Percentiles rank a stretch among this genome's conserved stretches.
phyloP scores from a whole-genome alignment of 1,140 invertebrate species.

The Zaprionus gabonicus region DNA sequence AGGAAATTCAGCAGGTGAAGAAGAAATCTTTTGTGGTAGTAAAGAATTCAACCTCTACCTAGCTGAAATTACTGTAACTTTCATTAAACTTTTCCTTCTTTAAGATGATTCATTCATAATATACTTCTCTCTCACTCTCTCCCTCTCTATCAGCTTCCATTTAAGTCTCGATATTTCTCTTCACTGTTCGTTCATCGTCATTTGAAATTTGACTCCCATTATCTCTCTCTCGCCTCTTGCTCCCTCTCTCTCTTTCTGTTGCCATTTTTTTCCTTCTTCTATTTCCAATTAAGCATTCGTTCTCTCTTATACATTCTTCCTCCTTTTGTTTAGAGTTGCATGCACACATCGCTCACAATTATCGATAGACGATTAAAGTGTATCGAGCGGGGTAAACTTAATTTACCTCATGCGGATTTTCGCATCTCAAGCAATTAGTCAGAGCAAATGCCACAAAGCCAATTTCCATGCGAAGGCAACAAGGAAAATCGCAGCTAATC shows the following conservation, averaged over 20 bases:
- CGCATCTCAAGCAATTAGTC: slow-evolving; percentile 4
- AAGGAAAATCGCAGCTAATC: slow-evolving; percentile 36
- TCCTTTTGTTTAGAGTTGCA: too few species aligned
- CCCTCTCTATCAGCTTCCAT: too few species aligned
- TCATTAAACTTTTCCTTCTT: not conserved
- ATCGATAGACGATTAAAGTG: not conserved
- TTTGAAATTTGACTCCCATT: not conserved
- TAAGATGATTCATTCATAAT: too few species aligned
- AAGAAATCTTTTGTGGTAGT: too few species aligned
- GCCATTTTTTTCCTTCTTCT: not conserved
- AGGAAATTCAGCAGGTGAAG: slow-evolving; percentile 13
- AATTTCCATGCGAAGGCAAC: slow-evolving; percentile 14
- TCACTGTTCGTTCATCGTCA: too few species aligned
- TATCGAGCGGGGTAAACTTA: not conserved
- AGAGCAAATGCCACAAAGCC: slow-evolving; percentile 9
- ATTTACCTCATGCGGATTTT: not conserved
- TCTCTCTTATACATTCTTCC: too few species aligned
- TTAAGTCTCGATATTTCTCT: too few species aligned
- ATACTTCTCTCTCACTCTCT: too few species aligned
- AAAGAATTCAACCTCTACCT: too few species aligned
- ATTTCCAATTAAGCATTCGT: too few species aligned
- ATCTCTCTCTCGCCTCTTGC: not conserved
- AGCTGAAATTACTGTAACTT: not conserved
- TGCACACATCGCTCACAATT: not conserved
- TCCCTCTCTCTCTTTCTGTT: not conserved